Percentiles rank a stretch among this genome's conserved stretches.
Evolutionary conservation across 1,140 invertebrate species (phyloP).

Genomic region (Dryas iulia): DNA sequence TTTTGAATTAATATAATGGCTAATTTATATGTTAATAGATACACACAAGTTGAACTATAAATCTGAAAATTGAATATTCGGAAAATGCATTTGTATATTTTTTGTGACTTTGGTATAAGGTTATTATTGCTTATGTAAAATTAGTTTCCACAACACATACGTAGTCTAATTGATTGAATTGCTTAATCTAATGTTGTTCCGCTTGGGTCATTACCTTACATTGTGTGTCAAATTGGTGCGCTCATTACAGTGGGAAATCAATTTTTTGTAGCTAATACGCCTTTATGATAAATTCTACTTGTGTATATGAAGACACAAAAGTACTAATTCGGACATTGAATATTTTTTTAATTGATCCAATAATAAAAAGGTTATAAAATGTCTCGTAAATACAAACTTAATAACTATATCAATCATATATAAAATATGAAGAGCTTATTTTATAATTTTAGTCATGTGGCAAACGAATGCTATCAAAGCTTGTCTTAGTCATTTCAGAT

Average conservation of each 20-base stretch:
- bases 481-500: slow-evolving; percentile 9
- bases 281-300: neutral
- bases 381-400: neutral
- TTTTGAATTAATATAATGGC: too few relatives aligned
- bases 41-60: too few relatives aligned
- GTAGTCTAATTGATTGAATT: neutral
- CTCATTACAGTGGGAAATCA: neutral
- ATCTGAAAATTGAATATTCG: too few relatives aligned
- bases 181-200: neutral
- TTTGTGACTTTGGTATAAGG: too few relatives aligned
- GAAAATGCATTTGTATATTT: too few relatives aligned
- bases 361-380: neutral
- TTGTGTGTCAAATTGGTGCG: neutral
- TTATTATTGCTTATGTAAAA: neutral
- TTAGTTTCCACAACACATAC: neutral
- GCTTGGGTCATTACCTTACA: neutral
- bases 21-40: too few relatives aligned
- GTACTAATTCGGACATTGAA: neutral
- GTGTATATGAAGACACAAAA: neutral
- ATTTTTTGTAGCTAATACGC: neutral
- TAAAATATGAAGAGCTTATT: neutral
- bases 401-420: neutral
- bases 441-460: neutral
- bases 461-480: neutral
- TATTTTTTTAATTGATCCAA: neutral